Conservation (phyloP, 2,888 invertebrate species). For the Shargacucullia verbasci region DNA sequence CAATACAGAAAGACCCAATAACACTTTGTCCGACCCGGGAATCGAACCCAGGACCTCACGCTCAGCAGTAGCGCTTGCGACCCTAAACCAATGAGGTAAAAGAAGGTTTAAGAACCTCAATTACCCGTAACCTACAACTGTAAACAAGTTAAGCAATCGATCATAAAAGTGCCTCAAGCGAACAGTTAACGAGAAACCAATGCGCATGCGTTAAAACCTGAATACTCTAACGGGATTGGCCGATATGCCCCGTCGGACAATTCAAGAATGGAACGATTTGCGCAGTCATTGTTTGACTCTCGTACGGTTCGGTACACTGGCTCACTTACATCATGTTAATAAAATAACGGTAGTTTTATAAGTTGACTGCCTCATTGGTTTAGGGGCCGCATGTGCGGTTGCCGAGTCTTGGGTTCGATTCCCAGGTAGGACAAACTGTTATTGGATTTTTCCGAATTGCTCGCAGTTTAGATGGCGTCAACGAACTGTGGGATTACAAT, state of each 20-base stretch:
- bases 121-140: conserved; percentile 24
- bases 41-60: too few relatives aligned
- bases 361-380: too few relatives aligned
- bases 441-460: not conserved
- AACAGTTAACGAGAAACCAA: conserved; percentile 41
- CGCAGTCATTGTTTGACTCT: conserved; percentile 61
- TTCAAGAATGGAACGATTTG: conserved; percentile 59
- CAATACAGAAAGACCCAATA: too few relatives aligned
- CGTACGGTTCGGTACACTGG: conserved; percentile 49
- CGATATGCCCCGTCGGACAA: conserved; percentile 60
- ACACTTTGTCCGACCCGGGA: too few relatives aligned
- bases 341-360: not conserved
- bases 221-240: conserved; percentile 64
- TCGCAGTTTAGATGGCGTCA: too few relatives aligned
- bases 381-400: too few relatives aligned
- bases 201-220: conserved; percentile 55
- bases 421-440: too few relatives aligned
- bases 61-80: too few relatives aligned
- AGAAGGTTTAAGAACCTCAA: not conserved
- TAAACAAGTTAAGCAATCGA: conserved; percentile 14
- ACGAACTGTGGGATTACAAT: too few relatives aligned
- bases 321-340: conserved; percentile 15
- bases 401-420: too few relatives aligned
- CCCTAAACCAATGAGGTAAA: too few relatives aligned
- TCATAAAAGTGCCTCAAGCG: conserved; percentile 29